phyloP scores from a whole-genome alignment of 64 coral and sea anemone species.

The Dendrophyllia cribrosa region DNA sequence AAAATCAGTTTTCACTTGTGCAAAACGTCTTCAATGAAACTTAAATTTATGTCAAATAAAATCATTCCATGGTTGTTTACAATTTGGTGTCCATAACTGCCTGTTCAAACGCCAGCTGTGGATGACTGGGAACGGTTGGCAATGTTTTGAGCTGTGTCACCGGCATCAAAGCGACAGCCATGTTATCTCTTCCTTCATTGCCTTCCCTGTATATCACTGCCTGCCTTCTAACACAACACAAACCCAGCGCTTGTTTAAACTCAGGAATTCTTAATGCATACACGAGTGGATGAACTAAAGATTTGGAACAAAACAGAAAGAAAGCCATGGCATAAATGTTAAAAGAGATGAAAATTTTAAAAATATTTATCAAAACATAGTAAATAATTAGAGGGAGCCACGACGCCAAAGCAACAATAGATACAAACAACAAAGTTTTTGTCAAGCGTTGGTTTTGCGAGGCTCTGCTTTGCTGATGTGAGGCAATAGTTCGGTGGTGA shows the following conservation, averaged over 20 bases:
- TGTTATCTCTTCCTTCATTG: not conserved
- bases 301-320: not conserved
- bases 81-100: not conserved
- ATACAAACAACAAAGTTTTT: slow-evolving; percentile 14
- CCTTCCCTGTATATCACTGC: not conserved
- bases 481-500: not conserved
- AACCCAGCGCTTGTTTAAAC: not conserved
- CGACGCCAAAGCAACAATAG: not conserved
- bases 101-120: not conserved
- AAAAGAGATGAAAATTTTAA: not conserved
- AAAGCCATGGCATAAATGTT: not conserved
- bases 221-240: not conserved
- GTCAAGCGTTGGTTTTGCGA: not conserved
- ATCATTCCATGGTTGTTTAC: not conserved
- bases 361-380: not conserved
- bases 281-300: not conserved
- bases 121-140: too few species aligned
- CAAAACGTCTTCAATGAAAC: too few species aligned
- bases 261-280: not conserved
- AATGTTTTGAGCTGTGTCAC: not conserved
- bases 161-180: too few species aligned
- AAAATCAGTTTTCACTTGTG: too few species aligned
- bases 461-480: not conserved
- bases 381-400: not conserved
- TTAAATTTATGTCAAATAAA: not conserved